A percentile compares a stretch with the other conserved stretches of the same genome.
Conservation (phyloP, 2,888 invertebrate species). For the Allacma fusca region DNA sequence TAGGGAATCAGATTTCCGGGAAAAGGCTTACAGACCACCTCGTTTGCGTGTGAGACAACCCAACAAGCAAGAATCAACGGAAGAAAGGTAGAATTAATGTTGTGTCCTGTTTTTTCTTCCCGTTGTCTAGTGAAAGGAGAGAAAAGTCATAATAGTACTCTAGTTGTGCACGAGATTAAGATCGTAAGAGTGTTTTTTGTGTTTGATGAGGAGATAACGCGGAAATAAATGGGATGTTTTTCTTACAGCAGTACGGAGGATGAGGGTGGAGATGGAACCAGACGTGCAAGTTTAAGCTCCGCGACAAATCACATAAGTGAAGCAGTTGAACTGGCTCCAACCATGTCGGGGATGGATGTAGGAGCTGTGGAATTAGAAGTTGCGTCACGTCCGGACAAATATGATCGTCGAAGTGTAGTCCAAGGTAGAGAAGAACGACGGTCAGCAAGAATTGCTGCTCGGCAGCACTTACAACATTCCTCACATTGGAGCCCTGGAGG, state of each 20-base stretch:
- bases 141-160: no score
- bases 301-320: conserved; percentile 3
- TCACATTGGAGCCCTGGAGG: conserved; percentile 39
- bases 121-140: no score
- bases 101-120: no score
- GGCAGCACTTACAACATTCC: conserved; percentile 7
- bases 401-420: conserved; percentile 30
- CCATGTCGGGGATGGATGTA: neutral
- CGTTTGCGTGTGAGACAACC: conserved; percentile 63
- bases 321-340: conserved; percentile 31
- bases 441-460: conserved; percentile 34
- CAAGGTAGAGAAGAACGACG: conserved; percentile 35
- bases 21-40: conserved; percentile 64
- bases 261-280: conserved; percentile 21
- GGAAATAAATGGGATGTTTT: no score
- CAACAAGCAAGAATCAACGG: conserved; percentile 53
- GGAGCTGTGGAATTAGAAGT: conserved; percentile 12
- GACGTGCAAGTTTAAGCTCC: conserved; percentile 35
- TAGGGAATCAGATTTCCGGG: conserved; percentile 62
- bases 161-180: no score
- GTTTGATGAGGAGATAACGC: no score
- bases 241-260: conserved; percentile 31
- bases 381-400: neutral
- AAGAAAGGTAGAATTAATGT: conserved; percentile 48
- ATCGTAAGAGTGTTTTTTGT: no score